phyloP scores from a whole-genome alignment of 2,797 vertebrate genomes.

The Rhabdophis nuchalis region DNA sequence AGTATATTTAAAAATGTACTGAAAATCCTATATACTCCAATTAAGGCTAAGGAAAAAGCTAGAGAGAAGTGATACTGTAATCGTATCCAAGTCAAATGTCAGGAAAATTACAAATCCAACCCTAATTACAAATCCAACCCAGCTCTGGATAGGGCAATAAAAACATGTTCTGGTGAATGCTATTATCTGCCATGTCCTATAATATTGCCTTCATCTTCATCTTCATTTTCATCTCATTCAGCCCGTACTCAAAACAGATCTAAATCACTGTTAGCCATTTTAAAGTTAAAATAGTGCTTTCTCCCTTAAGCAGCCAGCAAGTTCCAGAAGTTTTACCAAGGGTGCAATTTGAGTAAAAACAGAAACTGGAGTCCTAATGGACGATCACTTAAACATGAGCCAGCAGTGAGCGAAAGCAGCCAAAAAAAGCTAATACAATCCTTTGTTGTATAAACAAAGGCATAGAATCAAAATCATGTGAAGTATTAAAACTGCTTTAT shows the following conservation, averaged over 20 bases:
- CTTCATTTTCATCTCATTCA: not conserved
- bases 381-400: not conserved
- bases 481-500: not conserved
- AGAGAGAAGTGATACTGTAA: not conserved
- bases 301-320: not conserved
- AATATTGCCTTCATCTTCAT: not conserved
- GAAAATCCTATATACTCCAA: not conserved
- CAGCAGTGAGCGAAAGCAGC: not conserved
- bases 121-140: too few species aligned
- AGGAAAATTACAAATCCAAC: not conserved
- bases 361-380: not conserved
- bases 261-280: not conserved
- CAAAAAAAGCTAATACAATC: not conserved
- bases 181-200: not conserved
- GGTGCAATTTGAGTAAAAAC: not conserved
- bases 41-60: not conserved
- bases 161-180: not conserved
- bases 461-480: not conserved
- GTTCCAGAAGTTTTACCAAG: not conserved
- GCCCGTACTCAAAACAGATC: not conserved
- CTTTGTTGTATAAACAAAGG: not conserved
- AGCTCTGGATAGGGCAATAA: not conserved
- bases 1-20: not conserved
- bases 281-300: not conserved
- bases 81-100: not conserved